phyloP scores from a whole-genome alignment of 2,113 vertebrate genomes.

The Eretmochelys imbricata region DNA sequence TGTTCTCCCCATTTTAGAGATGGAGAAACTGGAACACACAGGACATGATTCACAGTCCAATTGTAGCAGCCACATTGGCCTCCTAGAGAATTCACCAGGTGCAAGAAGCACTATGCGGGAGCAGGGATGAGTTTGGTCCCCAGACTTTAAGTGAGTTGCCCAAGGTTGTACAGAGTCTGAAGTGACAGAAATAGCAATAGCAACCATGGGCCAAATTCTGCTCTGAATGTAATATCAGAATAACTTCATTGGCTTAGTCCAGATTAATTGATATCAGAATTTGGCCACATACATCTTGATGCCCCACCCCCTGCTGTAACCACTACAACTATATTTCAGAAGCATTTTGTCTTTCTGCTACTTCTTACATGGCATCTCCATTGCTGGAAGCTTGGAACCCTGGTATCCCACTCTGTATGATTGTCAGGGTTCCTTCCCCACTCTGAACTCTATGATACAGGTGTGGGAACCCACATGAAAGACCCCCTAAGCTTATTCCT shows the following conservation, averaged over 20 bases:
- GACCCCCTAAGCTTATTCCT: too few species aligned
- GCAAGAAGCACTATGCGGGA: background rate
- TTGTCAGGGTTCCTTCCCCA: too few species aligned
- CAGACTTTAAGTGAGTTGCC: too few species aligned
- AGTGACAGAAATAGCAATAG: background rate
- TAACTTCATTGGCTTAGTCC: background rate
- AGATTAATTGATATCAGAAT: background rate
- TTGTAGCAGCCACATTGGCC: background rate
- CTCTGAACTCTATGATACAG: too few species aligned
- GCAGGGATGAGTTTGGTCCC: background rate
- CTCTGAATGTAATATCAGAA: background rate
- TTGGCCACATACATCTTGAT: background rate
- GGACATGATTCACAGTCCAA: accelerated
- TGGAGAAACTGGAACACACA: background rate
- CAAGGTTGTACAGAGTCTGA: background rate
- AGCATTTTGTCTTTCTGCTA: background rate
- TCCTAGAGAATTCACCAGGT: background rate
- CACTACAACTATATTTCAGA: background rate
- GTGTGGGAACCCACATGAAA: too few species aligned
- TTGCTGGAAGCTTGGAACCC: background rate
- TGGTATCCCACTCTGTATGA: background rate
- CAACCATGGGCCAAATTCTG: background rate
- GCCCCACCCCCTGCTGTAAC: background rate
- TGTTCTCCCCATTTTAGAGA: accelerated
- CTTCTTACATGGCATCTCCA: background rate